A percentile compares a stretch with the other conserved stretches of the same genome.
Conservation (phyloP, 2,888 invertebrate genomes). For the Morpho helenor region DNA sequence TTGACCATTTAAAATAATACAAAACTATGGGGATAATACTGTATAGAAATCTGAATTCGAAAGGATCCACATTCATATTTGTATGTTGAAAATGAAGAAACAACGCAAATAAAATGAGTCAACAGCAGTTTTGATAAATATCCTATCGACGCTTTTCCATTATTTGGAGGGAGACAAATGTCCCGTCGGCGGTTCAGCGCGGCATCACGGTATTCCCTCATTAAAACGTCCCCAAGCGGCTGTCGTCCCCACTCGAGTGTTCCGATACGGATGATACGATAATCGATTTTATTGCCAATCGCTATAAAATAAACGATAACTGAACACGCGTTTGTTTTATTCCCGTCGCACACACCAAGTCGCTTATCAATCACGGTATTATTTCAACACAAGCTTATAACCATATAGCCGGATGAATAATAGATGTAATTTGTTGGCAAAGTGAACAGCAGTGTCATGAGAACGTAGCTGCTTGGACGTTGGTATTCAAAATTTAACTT, state of each 20-base stretch:
- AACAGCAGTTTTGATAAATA: conserved; percentile 62
- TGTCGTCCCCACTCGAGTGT: conserved; percentile 43
- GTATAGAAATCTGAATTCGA: background rate
- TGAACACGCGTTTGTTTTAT: conserved; percentile 47
- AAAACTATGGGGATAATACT: background rate
- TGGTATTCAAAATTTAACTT: conserved; percentile 6
- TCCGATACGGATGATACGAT: conserved; percentile 43
- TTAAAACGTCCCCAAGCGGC: conserved; percentile 58
- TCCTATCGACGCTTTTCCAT: conserved; percentile 61
- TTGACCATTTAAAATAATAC: conserved; percentile 6
- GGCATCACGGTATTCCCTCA: conserved; percentile 65
- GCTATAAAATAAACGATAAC: conserved; percentile 56
- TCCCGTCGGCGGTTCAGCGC: conserved; percentile 44
- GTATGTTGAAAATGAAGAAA: conserved; percentile 39
- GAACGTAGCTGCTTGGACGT: conserved; percentile 1
- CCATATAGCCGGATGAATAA: conserved; percentile 38
- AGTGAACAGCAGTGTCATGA: conserved; percentile 6
- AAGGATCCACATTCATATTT: conserved; percentile 24
- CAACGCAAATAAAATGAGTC: conserved; percentile 48
- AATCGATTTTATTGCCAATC: conserved; percentile 67
- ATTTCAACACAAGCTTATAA: conserved; percentile 48
- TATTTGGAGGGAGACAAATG: conserved; percentile 66
- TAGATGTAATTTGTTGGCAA: conserved; percentile 41
- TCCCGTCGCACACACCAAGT: conserved; percentile 48
- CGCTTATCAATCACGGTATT: conserved; percentile 55